Percentiles rank a stretch among this genome's conserved stretches.
These are phyloP conservation scores for Homarus americanus DNA, from an alignment of 1,140 invertebrate genomes.

Conservation along the genomic window DNA sequence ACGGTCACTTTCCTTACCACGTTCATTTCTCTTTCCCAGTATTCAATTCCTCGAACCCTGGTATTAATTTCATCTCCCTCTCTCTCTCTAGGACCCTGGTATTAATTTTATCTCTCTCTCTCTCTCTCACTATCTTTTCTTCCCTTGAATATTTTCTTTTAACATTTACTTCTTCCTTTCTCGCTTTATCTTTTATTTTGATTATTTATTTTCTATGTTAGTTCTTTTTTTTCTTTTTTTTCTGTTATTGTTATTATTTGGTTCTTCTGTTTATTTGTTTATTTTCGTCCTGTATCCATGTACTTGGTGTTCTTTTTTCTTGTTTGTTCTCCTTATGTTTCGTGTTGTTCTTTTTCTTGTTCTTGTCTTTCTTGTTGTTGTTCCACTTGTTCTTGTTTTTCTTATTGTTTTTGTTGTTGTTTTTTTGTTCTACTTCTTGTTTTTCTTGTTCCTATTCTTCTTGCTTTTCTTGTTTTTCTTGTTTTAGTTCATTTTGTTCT, in stretches of 20 bases:
- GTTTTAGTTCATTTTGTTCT: not conserved
- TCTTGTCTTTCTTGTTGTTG: not conserved
- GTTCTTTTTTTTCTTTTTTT: not conserved
- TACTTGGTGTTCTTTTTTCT: not conserved
- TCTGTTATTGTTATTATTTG: not conserved
- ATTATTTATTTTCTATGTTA: not conserved
- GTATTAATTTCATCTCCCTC: no score
- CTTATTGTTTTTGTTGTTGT: not conserved
- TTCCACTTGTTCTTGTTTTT: not conserved
- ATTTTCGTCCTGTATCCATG: not conserved
- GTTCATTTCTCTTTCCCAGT: no score
- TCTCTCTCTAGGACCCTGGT: no score
- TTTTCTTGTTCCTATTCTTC: not conserved
- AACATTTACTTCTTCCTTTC: not conserved
- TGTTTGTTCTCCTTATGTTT: not conserved
- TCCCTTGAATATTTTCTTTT: not conserved
- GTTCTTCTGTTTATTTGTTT: not conserved
- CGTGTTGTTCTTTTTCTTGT: not conserved
- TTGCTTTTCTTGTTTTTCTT: not conserved
- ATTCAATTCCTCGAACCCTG: no score
- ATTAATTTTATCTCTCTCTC: not conserved
- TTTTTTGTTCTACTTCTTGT: not conserved
- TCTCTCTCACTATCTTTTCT: not conserved
- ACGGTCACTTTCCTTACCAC: no score
- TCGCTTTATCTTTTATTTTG: not conserved